A percentile compares a stretch with the other conserved stretches of the same genome.
Evolutionary conservation across 2,888 invertebrate genomes (phyloP).

Genomic region (Lacanobia oleracea): DNA sequence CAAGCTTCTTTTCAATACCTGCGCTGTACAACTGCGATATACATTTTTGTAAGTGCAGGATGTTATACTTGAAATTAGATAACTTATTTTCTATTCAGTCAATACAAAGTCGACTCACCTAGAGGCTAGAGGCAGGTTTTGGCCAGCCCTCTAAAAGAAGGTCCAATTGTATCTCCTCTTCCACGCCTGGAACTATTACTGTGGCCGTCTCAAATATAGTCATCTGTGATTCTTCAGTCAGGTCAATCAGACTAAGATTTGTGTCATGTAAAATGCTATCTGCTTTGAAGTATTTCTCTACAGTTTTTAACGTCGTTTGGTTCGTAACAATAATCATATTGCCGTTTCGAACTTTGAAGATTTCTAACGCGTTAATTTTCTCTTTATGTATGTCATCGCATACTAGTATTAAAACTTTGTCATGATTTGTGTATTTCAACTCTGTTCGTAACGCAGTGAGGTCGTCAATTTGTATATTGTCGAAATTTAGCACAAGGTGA

Average conservation of each 20-base stretch:
- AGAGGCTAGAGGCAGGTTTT: neutral
- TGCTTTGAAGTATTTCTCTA: constrained; percentile 20
- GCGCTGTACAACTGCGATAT: too few relatives aligned
- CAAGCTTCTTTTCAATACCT: too few relatives aligned
- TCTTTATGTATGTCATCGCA: too few relatives aligned
- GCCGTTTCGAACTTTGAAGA: constrained; percentile 3
- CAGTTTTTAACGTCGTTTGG: neutral
- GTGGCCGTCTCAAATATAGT: neutral
- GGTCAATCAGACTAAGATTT: constrained; percentile 18
- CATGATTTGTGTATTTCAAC: too few relatives aligned
- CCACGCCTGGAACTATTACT: neutral
- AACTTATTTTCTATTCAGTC: too few relatives aligned
- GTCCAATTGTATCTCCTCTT: neutral
- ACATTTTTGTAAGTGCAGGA: too few relatives aligned
- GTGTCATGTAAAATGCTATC: constrained; percentile 3
- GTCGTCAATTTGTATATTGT: too few relatives aligned
- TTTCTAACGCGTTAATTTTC: neutral
- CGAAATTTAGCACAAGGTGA: too few relatives aligned
- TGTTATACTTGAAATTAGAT: too few relatives aligned
- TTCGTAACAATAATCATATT: constrained; percentile 18
- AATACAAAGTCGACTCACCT: neutral
- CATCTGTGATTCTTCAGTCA: constrained; percentile 20
- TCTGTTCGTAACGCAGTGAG: too few relatives aligned
- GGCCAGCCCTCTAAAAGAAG: neutral
- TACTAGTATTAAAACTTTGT: too few relatives aligned